Conservation (phyloP, 2,888 invertebrate species). For the Pachydiplax longipennis region DNA sequence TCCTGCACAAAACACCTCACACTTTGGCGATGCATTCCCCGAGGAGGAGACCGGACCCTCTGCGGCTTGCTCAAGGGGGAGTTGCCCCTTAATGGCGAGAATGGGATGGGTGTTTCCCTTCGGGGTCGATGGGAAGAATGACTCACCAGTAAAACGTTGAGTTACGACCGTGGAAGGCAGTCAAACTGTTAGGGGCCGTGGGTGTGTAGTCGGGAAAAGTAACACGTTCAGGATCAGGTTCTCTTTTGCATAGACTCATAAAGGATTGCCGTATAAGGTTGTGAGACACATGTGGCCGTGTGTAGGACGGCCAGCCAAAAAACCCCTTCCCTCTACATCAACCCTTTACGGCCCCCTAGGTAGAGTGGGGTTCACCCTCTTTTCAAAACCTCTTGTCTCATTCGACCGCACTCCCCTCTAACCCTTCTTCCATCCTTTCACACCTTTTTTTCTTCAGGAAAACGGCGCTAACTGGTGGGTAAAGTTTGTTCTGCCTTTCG, state of each 20-base stretch:
- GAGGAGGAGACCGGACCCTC: not conserved
- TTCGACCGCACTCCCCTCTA: not conserved
- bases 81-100: not conserved
- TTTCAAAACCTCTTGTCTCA: not conserved
- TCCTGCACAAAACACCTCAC: not conserved
- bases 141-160: conserved; percentile 40
- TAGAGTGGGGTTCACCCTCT: not conserved
- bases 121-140: not conserved
- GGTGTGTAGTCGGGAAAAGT: not conserved
- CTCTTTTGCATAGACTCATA: not conserved
- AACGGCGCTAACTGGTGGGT: not conserved
- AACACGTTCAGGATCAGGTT: not conserved
- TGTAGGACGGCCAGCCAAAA: not conserved
- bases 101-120: not conserved
- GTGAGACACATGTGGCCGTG: conserved; percentile 19
- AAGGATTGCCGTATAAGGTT: not conserved
- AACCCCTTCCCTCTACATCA: not conserved
- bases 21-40: not conserved
- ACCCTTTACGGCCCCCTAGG: not conserved
- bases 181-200: not conserved
- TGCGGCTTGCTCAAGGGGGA: too few relatives aligned
- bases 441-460: not conserved
- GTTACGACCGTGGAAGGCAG: conserved; percentile 37
- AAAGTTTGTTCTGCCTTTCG: not conserved
- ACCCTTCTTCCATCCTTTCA: not conserved